phyloP scores from a whole-genome alignment of 1,140 invertebrate species.

The Semibalanus balanoides region DNA sequence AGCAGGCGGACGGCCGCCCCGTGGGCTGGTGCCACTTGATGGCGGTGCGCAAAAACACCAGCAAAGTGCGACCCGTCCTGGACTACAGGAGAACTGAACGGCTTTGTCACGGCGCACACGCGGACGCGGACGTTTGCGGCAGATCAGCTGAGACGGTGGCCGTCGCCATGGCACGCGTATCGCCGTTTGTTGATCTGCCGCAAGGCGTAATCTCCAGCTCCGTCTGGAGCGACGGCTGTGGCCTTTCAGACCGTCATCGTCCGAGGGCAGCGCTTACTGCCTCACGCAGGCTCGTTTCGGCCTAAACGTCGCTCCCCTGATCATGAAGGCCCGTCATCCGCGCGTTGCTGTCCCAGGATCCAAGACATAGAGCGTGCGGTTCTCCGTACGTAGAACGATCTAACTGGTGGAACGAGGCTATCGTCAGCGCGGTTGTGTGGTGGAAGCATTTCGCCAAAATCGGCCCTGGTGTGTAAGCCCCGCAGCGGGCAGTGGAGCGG shows the following conservation, averaged over 20 bases:
- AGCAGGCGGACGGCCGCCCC: conserved; percentile 4
- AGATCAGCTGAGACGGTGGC: conserved; percentile 5
- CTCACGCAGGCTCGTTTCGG: conserved; percentile 5
- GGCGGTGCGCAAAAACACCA: conserved; percentile 7
- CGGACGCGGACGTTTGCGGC: conserved; percentile 7
- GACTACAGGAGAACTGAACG: conserved; percentile 7
- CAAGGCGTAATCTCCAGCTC: conserved; percentile 7
- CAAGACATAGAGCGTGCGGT: not conserved
- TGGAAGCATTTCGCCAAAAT: not conserved
- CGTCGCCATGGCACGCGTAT: not conserved
- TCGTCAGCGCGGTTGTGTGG: not conserved
- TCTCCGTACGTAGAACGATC: not conserved
- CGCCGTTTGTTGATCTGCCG: not conserved
- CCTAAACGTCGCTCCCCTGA: no score
- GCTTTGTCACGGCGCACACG: conserved; percentile 1
- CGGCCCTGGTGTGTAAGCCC: no score
- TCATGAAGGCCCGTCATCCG: conserved; percentile 3
- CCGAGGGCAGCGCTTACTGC: not conserved
- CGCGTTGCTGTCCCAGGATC: not conserved
- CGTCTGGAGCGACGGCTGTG: not conserved
- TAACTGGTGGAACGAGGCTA: not conserved
- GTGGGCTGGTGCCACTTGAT: conserved; percentile 8
- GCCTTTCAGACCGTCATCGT: conserved; percentile 10
- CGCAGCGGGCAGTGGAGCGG: no score
- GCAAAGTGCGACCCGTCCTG: not conserved